A percentile compares a stretch with the other conserved stretches of the same genome.
Conservation (phyloP, 2,888 invertebrate genomes). For the Aphelenchoides bicaudatus region DNA sequence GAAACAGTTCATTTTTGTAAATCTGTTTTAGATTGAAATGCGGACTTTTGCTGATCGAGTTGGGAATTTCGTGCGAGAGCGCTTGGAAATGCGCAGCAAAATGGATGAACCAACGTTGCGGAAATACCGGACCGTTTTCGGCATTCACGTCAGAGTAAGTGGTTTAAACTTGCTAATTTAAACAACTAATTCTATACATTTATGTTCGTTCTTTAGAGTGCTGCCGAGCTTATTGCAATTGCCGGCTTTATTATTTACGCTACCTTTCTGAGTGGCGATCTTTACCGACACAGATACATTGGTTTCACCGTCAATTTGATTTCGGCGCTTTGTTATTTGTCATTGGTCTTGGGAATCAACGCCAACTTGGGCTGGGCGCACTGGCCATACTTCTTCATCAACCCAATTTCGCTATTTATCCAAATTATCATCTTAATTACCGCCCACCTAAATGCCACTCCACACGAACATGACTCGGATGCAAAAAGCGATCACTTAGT, state of each 20-base stretch:
- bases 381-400: slow-evolving; percentile 9
- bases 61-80: slow-evolving; percentile 1
- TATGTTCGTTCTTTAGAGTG: background rate
- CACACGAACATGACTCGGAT: slow-evolving; percentile 8
- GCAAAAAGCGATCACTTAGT: background rate
- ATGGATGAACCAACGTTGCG: slow-evolving; percentile 8
- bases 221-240: background rate
- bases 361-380: background rate
- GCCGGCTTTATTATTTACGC: slow-evolving; percentile 6
- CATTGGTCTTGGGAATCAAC: slow-evolving; percentile 2
- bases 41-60: background rate
- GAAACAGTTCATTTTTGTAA: no score
- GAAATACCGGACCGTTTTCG: slow-evolving; percentile 10
- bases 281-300: background rate
- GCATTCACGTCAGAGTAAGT: background rate
- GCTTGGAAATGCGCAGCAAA: slow-evolving; percentile 9
- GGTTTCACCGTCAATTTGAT: background rate
- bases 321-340: background rate
- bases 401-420: background rate
- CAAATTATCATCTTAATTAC: slow-evolving; percentile 1
- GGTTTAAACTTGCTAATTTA: no score
- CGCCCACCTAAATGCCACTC: slow-evolving; percentile 1
- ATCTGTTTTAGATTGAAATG: background rate
- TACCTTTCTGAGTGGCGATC: background rate
- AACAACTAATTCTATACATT: background rate